Percentiles rank a stretch among this genome's conserved stretches.
phyloP scores from a whole-genome alignment of 1,140 invertebrate species.

The Anastatus disparis region DNA sequence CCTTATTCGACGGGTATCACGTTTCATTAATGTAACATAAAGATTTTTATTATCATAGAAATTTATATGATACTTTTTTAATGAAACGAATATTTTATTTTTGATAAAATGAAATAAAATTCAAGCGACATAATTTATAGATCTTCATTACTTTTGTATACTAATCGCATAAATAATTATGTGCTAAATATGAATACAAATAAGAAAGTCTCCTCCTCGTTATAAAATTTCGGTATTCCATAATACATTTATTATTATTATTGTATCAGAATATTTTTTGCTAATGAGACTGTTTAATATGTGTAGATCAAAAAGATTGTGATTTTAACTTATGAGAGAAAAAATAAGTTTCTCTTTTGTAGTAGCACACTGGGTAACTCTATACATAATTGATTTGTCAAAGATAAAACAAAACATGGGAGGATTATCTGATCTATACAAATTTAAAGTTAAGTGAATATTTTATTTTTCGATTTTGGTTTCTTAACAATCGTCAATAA shows the following conservation, averaged over 20 bases:
- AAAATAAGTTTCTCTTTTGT: neutral
- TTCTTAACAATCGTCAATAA: neutral
- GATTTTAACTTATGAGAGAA: neutral
- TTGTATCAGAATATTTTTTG: neutral
- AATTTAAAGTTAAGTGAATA: neutral
- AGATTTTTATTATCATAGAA: no score
- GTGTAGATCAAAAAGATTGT: neutral
- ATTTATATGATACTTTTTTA: no score
- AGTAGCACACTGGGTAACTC: no score
- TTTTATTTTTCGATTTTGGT: neutral
- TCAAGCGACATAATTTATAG: no score
- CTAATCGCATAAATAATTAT: no score
- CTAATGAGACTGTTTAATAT: neutral
- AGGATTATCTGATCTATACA: neutral
- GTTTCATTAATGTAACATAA: no score
- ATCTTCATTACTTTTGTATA: no score
- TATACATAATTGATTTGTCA: constrained; percentile 6
- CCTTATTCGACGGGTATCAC: no score
- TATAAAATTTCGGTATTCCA: neutral
- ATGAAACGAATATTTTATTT: no score
- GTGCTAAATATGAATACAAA: neutral
- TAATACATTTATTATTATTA: neutral
- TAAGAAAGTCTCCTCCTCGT: no score
- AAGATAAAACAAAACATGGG: neutral
- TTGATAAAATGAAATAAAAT: no score